These are phyloP conservation scores for Tamias sibiricus DNA, from an alignment of 2,113 vertebrate species.

Conservation along the genomic window DNA sequence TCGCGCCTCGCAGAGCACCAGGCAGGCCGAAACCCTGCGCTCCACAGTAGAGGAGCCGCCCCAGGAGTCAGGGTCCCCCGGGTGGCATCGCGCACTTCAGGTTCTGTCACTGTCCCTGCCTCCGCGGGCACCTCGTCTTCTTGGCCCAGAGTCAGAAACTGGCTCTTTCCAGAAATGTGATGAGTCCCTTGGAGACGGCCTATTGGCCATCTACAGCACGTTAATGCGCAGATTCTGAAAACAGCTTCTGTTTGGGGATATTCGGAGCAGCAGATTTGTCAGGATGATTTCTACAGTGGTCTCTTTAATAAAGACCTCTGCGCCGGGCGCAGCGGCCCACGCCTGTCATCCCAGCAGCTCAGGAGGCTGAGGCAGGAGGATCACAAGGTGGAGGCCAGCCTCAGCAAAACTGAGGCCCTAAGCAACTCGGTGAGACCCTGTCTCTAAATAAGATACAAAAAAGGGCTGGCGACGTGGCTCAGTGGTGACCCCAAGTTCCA, in stretches of 20 bases:
- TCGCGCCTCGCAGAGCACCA: neutral
- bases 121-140: neutral
- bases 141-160: neutral
- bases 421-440: too few species aligned
- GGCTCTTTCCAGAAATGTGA: neutral
- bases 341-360: too few species aligned
- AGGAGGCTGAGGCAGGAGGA: too few species aligned
- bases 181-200: neutral
- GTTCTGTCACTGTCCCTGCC: neutral
- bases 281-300: neutral
- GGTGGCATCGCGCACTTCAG: rapidly evolving
- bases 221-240: neutral
- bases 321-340: neutral
- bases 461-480: too few species aligned
- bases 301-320: neutral
- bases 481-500: too few species aligned
- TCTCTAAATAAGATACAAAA: too few species aligned
- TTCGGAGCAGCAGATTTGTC: neutral
- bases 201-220: neutral
- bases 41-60: neutral
- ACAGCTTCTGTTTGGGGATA: neutral
- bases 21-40: too few species aligned
- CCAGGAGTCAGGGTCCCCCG: neutral
- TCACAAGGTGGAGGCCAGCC: too few species aligned
- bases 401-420: too few species aligned